phyloP scores from a whole-genome alignment of 2,888 invertebrate genomes.

The Dyspetes luteomarginatus region DNA sequence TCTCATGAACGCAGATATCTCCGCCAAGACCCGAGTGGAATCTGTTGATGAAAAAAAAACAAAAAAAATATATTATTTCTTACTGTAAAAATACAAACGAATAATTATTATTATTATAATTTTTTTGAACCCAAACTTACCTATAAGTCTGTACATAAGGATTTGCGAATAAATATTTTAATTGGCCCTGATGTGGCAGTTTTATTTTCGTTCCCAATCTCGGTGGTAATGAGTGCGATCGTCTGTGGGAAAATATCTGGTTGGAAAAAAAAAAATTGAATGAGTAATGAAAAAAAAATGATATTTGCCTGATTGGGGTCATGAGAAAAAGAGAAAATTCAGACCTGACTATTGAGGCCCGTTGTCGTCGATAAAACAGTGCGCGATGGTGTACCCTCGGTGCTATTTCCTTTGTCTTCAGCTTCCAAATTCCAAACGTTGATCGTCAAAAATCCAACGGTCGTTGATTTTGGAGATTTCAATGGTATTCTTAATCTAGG shows the following conservation, averaged over 20 bases:
- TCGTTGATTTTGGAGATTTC: slow-evolving; percentile 86
- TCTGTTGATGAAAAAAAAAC: slow-evolving; percentile 84
- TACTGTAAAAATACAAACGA: too few species aligned
- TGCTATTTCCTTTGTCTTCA: slow-evolving; percentile 89
- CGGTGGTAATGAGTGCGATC: slow-evolving; percentile 94
- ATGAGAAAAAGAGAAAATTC: slow-evolving; percentile 2
- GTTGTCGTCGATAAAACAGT: slow-evolving; percentile 81
- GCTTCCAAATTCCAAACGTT: slow-evolving; percentile 94
- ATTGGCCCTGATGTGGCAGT: slow-evolving; percentile 91
- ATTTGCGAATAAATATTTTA: slow-evolving; percentile 90
- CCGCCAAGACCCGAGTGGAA: slow-evolving; percentile 96
- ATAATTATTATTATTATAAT: too few species aligned
- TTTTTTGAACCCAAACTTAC: slow-evolving; percentile 63
- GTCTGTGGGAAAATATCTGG: slow-evolving; percentile 86
- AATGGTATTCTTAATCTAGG: slow-evolving; percentile 86
- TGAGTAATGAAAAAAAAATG: background rate
- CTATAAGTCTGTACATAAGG: slow-evolving; percentile 86
- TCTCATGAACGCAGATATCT: slow-evolving; percentile 96
- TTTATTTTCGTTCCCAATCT: slow-evolving; percentile 92
- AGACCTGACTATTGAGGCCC: slow-evolving; percentile 70
- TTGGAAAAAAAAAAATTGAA: slow-evolving; percentile 29
- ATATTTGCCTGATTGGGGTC: background rate
- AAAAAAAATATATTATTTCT: background rate
- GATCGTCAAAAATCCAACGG: slow-evolving; percentile 93
- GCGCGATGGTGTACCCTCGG: slow-evolving; percentile 88